A percentile compares a stretch with the other conserved stretches of the same genome.
These are phyloP conservation scores for Campoplex nolae DNA, from an alignment of 2,888 invertebrate species.

Conservation along the genomic window DNA sequence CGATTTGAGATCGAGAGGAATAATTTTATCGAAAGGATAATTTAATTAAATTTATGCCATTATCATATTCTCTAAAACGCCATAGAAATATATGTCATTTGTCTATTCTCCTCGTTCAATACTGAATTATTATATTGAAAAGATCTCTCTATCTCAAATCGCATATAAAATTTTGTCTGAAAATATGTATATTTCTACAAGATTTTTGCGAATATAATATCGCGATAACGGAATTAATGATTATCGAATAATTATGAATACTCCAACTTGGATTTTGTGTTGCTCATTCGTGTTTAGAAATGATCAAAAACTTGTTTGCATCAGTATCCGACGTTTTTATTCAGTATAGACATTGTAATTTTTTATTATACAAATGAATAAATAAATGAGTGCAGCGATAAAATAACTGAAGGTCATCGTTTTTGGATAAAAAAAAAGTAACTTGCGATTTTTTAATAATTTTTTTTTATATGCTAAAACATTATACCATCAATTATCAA, in stretches of 20 bases:
- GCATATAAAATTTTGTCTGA: background rate
- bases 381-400: constrained; percentile 2
- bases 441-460: no score
- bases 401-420: background rate
- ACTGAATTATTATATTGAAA: background rate
- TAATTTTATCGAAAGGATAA: background rate
- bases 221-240: background rate
- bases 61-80: no score
- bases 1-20: background rate
- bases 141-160: background rate
- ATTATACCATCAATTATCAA: background rate
- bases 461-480: no score
- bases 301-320: background rate
- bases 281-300: background rate
- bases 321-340: background rate
- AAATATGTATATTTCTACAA: background rate
- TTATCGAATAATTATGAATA: background rate
- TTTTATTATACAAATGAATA: background rate
- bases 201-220: constrained; percentile 3
- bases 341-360: background rate
- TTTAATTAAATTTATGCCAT: no score
- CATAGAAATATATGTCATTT: background rate
- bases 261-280: background rate
- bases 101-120: background rate
- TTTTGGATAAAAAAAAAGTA: background rate